These are phyloP conservation scores for Diphyllodes magnificus DNA, from an alignment of 2,113 vertebrate species.

Conservation along the genomic window DNA sequence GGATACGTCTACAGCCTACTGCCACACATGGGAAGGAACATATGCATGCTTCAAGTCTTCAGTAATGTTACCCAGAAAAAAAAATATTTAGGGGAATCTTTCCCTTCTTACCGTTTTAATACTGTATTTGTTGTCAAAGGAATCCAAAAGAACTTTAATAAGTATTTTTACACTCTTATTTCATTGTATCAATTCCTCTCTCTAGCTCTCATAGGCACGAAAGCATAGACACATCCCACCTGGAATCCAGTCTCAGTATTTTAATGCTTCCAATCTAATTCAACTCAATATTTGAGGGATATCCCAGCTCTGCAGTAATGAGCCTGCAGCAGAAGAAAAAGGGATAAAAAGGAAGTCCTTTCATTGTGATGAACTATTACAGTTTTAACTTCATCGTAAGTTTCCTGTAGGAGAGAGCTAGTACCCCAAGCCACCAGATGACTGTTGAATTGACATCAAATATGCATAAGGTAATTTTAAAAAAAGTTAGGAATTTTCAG, in stretches of 20 bases:
- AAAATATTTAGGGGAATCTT: background rate
- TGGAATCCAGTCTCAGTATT: background rate
- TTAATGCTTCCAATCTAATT: background rate
- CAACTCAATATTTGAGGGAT: background rate
- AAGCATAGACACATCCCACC: background rate
- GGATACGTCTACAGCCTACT: background rate
- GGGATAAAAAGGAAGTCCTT: background rate
- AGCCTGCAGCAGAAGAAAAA: background rate
- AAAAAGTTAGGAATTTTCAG: background rate
- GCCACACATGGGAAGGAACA: background rate
- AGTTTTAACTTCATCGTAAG: background rate
- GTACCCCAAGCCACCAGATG: background rate
- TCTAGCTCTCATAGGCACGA: background rate
- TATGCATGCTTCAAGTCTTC: background rate
- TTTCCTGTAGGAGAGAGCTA: background rate
- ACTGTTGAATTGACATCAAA: slow-evolving; percentile 19
- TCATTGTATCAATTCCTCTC: background rate
- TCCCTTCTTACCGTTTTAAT: background rate
- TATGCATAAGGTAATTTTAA: background rate
- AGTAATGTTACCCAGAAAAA: background rate
- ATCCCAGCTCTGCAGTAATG: background rate
- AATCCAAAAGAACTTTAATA: background rate
- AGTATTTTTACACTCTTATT: background rate
- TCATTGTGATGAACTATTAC: background rate
- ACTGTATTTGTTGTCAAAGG: background rate